A percentile compares a stretch with the other conserved stretches of the same genome.
These are phyloP conservation scores for Nasonia vitripennis DNA, from an alignment of 1,140 invertebrate genomes.

Conservation along the genomic window DNA sequence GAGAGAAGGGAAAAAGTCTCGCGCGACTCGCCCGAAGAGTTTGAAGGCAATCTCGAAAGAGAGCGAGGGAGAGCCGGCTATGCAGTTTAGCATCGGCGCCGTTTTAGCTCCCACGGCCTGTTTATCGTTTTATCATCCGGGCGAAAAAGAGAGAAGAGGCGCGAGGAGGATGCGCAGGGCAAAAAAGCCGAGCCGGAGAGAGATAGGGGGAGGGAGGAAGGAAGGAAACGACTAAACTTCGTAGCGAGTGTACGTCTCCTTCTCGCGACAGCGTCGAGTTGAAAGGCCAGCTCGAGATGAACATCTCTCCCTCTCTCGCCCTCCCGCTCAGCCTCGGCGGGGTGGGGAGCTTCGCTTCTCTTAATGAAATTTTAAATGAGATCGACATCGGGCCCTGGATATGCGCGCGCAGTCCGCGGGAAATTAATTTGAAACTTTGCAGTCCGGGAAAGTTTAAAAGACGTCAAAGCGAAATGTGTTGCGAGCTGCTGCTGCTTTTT, in stretches of 20 bases:
- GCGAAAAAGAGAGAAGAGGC: not conserved
- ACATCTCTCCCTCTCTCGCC: conserved; percentile 4
- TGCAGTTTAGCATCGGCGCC: not conserved
- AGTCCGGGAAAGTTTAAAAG: conserved; percentile 1
- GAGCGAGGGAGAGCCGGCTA: not conserved
- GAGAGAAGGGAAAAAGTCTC: not conserved
- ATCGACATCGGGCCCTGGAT: conserved; percentile 3
- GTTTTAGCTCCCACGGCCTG: not conserved
- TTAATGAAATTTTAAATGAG: conserved; percentile 34
- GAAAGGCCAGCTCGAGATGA: not conserved
- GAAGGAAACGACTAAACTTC: conserved; percentile 4
- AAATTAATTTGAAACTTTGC: conserved; percentile 32
- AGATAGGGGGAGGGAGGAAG: not conserved
- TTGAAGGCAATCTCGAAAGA: not conserved
- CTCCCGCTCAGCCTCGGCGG: not conserved
- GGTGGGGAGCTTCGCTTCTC: not conserved
- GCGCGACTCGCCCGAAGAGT: not conserved
- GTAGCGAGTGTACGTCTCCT: not conserved
- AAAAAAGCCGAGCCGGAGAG: not conserved
- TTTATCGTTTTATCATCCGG: conserved; percentile 17
- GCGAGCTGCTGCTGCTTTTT: not conserved
- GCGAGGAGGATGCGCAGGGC: not conserved
- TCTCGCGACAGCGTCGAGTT: conserved; percentile 5
- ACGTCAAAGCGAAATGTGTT: not conserved
- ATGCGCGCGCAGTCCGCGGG: conserved; percentile 3